A percentile compares a stretch with the other conserved stretches of the same genome.
Conservation (phyloP, 2,888 invertebrate species). For the Dryomyza anilis region DNA sequence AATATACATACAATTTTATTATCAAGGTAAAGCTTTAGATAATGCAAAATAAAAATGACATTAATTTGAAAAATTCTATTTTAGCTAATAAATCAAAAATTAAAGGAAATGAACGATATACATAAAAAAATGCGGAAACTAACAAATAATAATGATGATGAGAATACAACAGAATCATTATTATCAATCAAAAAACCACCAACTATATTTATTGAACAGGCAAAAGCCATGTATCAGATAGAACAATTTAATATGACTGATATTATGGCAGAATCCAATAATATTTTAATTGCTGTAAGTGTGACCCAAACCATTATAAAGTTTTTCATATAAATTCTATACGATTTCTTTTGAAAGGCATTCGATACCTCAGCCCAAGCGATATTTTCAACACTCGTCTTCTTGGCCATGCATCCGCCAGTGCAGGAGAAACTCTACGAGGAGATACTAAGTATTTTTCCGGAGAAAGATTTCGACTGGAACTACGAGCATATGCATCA, state of each 20-base stretch:
- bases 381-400: conserved; percentile 31
- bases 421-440: conserved; percentile 37
- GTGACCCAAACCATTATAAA: not conserved
- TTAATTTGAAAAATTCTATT: not conserved
- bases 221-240: conserved; percentile 34
- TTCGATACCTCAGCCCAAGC: conserved; percentile 40
- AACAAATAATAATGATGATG: not conserved
- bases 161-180: conserved; percentile 28
- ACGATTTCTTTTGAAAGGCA: conserved; percentile 26
- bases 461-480: conserved; percentile 35
- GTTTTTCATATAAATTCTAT: not conserved
- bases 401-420: conserved; percentile 39
- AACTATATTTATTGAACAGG: conserved; percentile 40
- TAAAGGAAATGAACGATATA: not conserved
- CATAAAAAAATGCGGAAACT: not conserved
- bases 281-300: conserved; percentile 39
- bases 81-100: not conserved
- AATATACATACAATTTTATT: no score
- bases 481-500: conserved; percentile 35
- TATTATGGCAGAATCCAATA: conserved; percentile 38
- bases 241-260: conserved; percentile 35
- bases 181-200: conserved; percentile 31
- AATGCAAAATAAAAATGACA: no score
- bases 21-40: no score
- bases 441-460: conserved; percentile 34